phyloP scores from a whole-genome alignment of 2,888 invertebrate species.

The Bruchidius siliquastri region DNA sequence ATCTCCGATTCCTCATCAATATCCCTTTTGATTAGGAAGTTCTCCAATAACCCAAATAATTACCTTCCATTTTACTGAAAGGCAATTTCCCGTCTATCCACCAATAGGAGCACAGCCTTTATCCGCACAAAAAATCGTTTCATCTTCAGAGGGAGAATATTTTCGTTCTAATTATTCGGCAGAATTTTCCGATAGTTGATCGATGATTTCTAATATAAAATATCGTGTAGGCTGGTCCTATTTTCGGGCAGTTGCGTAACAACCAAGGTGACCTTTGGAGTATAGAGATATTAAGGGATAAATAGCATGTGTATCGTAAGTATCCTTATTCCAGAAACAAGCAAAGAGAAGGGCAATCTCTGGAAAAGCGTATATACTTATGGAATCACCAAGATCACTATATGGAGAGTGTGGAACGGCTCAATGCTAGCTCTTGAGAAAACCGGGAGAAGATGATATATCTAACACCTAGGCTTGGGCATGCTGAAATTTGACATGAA shows the following conservation, averaged over 20 bases:
- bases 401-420: no score
- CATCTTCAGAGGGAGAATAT: background rate
- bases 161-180: background rate
- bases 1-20: background rate
- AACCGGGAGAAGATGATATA: no score
- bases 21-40: background rate
- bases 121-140: background rate
- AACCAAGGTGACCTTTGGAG: background rate
- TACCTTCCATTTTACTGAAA: background rate
- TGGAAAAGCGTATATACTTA: no score
- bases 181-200: background rate
- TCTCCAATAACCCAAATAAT: slow-evolving; percentile 2
- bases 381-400: no score
- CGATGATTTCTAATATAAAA: background rate
- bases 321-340: no score
- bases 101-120: background rate
- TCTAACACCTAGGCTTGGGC: no score
- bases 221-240: background rate
- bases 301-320: no score
- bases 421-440: no score
- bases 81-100: background rate
- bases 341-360: no score
- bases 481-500: no score
- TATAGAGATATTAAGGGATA: background rate
- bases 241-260: background rate